phyloP scores from a whole-genome alignment of 2,888 invertebrate genomes.

The Ellobium chinense region DNA sequence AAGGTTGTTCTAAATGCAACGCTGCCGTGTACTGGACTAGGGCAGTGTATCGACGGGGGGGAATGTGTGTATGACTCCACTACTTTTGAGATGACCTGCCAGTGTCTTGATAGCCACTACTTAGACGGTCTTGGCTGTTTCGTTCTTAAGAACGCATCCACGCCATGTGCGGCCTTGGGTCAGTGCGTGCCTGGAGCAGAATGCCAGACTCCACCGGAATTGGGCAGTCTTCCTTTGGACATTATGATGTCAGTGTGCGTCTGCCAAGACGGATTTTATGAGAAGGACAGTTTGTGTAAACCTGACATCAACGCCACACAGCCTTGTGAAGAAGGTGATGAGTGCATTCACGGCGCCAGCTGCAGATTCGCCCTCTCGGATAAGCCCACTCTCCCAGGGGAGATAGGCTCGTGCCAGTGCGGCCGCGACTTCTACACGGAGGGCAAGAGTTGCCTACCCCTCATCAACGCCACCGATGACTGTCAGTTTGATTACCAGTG shows the following conservation, averaged over 20 bases:
- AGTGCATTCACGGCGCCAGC: background rate
- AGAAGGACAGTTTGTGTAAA: slow-evolving; percentile 33
- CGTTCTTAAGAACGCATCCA: background rate
- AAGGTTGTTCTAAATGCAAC: slow-evolving; percentile 12
- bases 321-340: slow-evolving; percentile 29
- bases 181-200: slow-evolving; percentile 44
- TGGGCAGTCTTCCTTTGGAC: too few species aligned
- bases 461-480: slow-evolving; percentile 34
- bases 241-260: slow-evolving; percentile 30
- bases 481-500: slow-evolving; percentile 40
- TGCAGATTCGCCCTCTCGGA: background rate
- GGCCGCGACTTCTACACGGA: slow-evolving; percentile 40
- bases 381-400: background rate
- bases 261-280: slow-evolving; percentile 42
- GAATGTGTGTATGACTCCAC: slow-evolving; percentile 21
- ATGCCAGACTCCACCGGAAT: slow-evolving; percentile 1
- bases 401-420: slow-evolving; percentile 31
- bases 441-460: slow-evolving; percentile 12
- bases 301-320: slow-evolving; percentile 37
- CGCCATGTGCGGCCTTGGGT: slow-evolving; percentile 23
- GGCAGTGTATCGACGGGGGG: slow-evolving; percentile 47
- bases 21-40: slow-evolving; percentile 37
- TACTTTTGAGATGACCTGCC: background rate
- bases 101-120: slow-evolving; percentile 20
- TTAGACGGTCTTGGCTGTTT: slow-evolving; percentile 1